Evolutionary conservation across 2,888 invertebrate species (phyloP), one percentile per base, ranked within the genome.

Genomic region (Apodemia mormo): DNA sequence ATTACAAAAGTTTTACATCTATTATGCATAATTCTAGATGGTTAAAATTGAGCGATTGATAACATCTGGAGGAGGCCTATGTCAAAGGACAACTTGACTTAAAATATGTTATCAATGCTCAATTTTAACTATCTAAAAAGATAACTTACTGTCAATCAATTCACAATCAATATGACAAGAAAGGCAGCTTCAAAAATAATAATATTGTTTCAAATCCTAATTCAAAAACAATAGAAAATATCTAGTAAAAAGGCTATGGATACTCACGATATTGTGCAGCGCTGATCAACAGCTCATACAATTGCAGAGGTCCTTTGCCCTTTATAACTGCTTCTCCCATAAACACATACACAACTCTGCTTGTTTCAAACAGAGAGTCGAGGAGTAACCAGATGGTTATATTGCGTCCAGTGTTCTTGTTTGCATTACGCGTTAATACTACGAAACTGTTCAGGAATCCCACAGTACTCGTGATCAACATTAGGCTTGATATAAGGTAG

Each of bases 301-400:
- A 68, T 71, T 91, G 91, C 73, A 88, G 68, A 0, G 82, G 78
- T 0, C 92, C 92, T 9, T 81, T 81, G 0, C 90, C 89, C 49
- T 85, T 83, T 7, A 92, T 76, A 52, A 91, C 80, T 1, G 91
- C 84, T 72, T 92, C 90, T 14, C 85, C 82, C 5, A 92, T 74
- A 70, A 92, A 93, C 74, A 92, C 85, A 66, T 92, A 92, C 6
- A 93, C 80, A 0, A 93, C 89, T 0, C 92, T 75, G 7, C 85
- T 86, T 1, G 91, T 91, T 79, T 93, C 92, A 64, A 93, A 93
- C 76, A 92, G 74, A 0, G 92, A 93, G 79, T 92, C 89, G 3
- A 93, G 77, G 14, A 93, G 81, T 49, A 93, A 75, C 92, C 92
- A 93, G 0, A 85, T 83, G 61, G 92, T 91, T 65, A 93, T 85